Evolutionary conservation across 2,113 vertebrate species (phyloP), one percentile per base, ranked within the genome.

Genomic region (Eulemur macaco): DNA sequence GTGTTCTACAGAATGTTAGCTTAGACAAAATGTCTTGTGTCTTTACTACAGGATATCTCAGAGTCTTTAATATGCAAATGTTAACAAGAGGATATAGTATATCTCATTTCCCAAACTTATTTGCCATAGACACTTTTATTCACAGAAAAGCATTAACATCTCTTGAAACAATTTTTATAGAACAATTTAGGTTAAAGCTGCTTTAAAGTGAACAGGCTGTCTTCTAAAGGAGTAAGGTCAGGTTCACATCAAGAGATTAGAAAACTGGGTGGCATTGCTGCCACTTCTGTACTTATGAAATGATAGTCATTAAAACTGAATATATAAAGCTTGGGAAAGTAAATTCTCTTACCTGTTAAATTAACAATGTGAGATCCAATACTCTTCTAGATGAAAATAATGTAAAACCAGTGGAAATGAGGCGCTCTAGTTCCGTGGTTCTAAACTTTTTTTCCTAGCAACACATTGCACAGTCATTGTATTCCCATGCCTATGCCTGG

Each of bases 121-220:
- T 92, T 96, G 60, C 60, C 15, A 77, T 63, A 88, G 83, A 82
- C 64, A 86, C 66, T 86, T 95, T 93, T 92, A 96, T 95, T 95
- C 86, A 91, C 37, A 64, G 31, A 96, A 21, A 47, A 83, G 54
- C 86, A 68, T 89, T 95, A 94, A 56, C 18, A 68, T 56, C 54
- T 89, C 80, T 93, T 91, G n/a, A 83, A 89, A 93, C n/a, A 95
- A 74, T 78, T 68, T 42, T 96, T 37, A 69, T 50, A 86, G 66
- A 84, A 74, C 27, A 81, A 63, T 92, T 47, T 58, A 86, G 64
- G 54, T 95, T 95, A 97, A 95, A 69, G 34, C 12, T 90, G 37
- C 74, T 94, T 64, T 66, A 87, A 95, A 92, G 78, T 68, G 37
- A 96, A 83, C 39, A 96, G 54, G 39, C 37, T 86, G 20, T 68